Evolutionary conservation across 2,113 vertebrate genomes (phyloP).

Genomic region (Coregonus clupeaformis): DNA sequence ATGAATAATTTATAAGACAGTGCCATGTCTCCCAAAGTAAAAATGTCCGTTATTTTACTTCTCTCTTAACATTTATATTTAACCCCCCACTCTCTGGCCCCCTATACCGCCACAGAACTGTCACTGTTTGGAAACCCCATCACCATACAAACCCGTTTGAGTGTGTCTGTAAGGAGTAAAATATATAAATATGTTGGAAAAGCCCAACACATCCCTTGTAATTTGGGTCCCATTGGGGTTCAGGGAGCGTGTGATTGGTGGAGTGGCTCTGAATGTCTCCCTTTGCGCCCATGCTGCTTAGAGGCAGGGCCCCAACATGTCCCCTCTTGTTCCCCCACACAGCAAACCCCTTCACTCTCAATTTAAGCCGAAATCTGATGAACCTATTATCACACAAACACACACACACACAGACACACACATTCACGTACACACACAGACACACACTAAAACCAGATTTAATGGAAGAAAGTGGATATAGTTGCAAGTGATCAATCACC

Average conservation of each 20-base stretch:
- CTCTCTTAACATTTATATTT: too few relatives aligned
- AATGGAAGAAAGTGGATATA: conserved; percentile 95
- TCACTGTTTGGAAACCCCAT: conserved; percentile 13
- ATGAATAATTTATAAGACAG: conserved; percentile 7
- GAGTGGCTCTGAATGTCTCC: conserved; percentile 92
- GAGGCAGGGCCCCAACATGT: conserved; percentile 80
- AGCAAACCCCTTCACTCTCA: conserved; percentile 92
- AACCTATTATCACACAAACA: conserved; percentile 82
- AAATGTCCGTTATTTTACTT: conserved; percentile 2
- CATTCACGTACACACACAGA: not conserved
- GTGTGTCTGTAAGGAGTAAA: conserved; percentile 75
- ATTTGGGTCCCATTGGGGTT: conserved; percentile 91
- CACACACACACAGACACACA: not conserved
- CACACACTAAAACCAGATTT: conserved; percentile 80
- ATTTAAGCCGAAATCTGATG: conserved; percentile 95
- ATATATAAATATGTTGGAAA: conserved; percentile 89
- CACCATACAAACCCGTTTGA: conserved; percentile 36
- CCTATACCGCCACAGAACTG: not conserved
- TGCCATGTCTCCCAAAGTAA: not conserved
- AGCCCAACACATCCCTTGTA: conserved; percentile 85
- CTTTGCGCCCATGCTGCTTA: conserved; percentile 80
- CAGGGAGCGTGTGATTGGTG: conserved; percentile 92
- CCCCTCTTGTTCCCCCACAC: conserved; percentile 88
- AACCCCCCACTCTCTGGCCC: conserved; percentile 25
- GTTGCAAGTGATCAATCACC: conserved; percentile 94